Conservation (phyloP, 1,140 invertebrate species). For the Drosophila kurseongensis region DNA sequence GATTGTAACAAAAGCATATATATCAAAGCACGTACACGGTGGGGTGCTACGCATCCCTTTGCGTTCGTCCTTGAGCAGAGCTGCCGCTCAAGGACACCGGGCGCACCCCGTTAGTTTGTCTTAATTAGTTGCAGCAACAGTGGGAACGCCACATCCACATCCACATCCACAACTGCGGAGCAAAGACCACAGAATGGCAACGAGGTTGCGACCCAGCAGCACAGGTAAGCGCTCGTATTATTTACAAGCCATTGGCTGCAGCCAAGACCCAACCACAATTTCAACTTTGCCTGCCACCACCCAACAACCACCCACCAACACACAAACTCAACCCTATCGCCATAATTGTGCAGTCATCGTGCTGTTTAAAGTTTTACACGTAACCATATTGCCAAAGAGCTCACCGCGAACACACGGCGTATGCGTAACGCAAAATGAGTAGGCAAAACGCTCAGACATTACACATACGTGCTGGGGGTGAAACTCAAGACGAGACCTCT, state of each 20-base stretch:
- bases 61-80: conserved; percentile 56
- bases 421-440: conserved; percentile 69
- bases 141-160: conserved; percentile 23
- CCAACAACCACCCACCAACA: background rate
- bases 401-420: conserved; percentile 41
- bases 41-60: conserved; percentile 11
- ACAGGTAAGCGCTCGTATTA: conserved; percentile 41
- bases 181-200: conserved; percentile 49
- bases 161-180: conserved; percentile 8
- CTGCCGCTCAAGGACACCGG: conserved; percentile 57
- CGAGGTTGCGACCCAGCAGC: conserved; percentile 42
- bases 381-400: conserved; percentile 53
- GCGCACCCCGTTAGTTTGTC: conserved; percentile 67
- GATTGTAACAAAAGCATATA: conserved; percentile 78
- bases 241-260: conserved; percentile 78
- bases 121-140: conserved; percentile 72
- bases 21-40: conserved; percentile 57
- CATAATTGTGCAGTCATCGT: conserved; percentile 76
- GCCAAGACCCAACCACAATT: conserved; percentile 48
- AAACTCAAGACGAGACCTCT: conserved; percentile 10
- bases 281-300: conserved; percentile 13
- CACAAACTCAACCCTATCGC: background rate
- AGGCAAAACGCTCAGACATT: conserved; percentile 49
- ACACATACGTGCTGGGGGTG: conserved; percentile 46
- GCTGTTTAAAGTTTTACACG: conserved; percentile 69